These are phyloP conservation scores for Macrosoma leucophasiata DNA, from an alignment of 2,888 invertebrate species.

Conservation along the genomic window DNA sequence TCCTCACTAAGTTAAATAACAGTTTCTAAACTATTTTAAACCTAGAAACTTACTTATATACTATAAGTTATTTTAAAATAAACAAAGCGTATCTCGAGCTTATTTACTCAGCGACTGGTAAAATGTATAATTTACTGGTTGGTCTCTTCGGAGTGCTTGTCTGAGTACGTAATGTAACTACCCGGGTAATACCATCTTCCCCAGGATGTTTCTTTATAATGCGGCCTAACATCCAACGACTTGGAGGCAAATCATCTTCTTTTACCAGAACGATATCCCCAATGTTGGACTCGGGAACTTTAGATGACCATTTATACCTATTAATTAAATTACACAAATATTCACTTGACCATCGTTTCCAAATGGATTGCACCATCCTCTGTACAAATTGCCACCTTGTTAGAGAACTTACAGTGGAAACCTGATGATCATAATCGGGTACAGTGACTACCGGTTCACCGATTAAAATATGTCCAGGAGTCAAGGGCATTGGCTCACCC, in stretches of 20 bases:
- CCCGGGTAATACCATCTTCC: conserved; percentile 22
- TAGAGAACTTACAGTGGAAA: conserved; percentile 11
- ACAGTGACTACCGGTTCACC: conserved; percentile 20
- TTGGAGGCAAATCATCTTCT: conserved; percentile 22
- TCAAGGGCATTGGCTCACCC: conserved; percentile 16
- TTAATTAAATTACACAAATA: conserved; percentile 16
- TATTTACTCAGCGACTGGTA: too few species aligned
- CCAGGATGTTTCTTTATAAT: conserved; percentile 23
- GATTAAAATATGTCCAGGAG: conserved; percentile 25
- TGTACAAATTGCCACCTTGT: conserved; percentile 23
- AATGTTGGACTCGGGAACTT: conserved; percentile 18
- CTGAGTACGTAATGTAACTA: too few species aligned
- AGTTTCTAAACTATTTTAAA: too few species aligned
- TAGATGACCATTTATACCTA: conserved; percentile 19
- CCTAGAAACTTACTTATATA: too few species aligned
- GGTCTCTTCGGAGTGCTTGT: too few species aligned
- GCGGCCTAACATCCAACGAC: conserved; percentile 19
- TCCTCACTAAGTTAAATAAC: too few species aligned
- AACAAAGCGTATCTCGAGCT: background rate
- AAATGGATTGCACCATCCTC: conserved; percentile 23
- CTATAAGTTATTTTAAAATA: background rate
- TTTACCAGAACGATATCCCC: conserved; percentile 21
- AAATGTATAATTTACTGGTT: too few species aligned
- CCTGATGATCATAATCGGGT: conserved; percentile 16
- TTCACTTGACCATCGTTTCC: conserved; percentile 23